Evolutionary conservation across 2,888 invertebrate genomes (phyloP).

Genomic region (Phaonia tiefii): DNA sequence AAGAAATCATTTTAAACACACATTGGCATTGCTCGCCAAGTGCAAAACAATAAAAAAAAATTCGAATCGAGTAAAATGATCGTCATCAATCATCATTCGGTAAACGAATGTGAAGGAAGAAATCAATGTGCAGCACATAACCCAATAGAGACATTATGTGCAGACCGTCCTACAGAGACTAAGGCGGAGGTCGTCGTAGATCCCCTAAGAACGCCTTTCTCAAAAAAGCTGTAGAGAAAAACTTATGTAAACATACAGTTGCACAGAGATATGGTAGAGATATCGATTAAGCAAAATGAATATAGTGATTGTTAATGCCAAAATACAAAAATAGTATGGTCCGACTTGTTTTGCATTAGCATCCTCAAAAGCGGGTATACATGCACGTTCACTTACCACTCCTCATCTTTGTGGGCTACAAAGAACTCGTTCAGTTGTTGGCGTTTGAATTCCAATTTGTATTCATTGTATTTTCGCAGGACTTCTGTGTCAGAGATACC

Average conservation of each 20-base stretch:
- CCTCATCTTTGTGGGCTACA: slow-evolving; percentile 99
- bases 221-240: slow-evolving; percentile 79
- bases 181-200: slow-evolving; percentile 58
- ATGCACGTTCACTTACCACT: slow-evolving; percentile 89
- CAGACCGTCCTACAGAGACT: slow-evolving; percentile 63
- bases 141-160: slow-evolving; percentile 51
- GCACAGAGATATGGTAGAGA: slow-evolving; percentile 61
- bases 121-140: slow-evolving; percentile 51
- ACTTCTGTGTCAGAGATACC: slow-evolving; percentile 98
- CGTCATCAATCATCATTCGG: slow-evolving; percentile 49
- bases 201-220: slow-evolving; percentile 72
- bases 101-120: slow-evolving; percentile 56
- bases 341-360: background rate
- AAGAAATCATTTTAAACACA: slow-evolving; percentile 73
- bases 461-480: slow-evolving; percentile 97
- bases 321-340: background rate
- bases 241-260: slow-evolving; percentile 75
- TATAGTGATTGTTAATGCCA: slow-evolving; percentile 32
- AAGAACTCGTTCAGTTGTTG: slow-evolving; percentile 99
- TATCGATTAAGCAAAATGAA: slow-evolving; percentile 37
- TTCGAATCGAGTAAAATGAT: slow-evolving; percentile 57
- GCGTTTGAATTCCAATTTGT: slow-evolving; percentile 97
- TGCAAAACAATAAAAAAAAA: slow-evolving; percentile 74
- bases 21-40: slow-evolving; percentile 81
- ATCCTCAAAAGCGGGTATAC: slow-evolving; percentile 36